Base-by-base conservation (phyloP, 2,113 vertebrate species). In the Telmatochromis bifrenatus region DNA sequence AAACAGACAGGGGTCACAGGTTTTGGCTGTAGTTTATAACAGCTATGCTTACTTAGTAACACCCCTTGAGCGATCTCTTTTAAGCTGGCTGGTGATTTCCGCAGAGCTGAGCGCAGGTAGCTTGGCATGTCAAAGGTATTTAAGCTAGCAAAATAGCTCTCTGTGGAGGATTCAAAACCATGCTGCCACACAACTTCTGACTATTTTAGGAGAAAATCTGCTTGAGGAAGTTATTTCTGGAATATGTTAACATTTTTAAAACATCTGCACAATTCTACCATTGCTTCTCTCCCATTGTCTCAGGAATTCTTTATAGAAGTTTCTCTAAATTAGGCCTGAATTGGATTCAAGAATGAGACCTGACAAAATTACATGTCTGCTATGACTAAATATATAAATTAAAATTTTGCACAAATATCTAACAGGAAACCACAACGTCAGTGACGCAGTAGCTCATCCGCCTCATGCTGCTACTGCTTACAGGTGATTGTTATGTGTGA, bases 1-100 rank as follows among this genome's bases (percentile, higher is more conserved):
- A 91, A 95, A 88, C 90, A 93, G 93, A 94, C 88, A 37, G 79
- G 90, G 91, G 88, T 93, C 89, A 84, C 93, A 91, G 93, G 85
- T 95, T 94, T 90, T 81, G 84, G 84, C 85, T 87, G 88, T 83
- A 81, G 83, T 90, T 95, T 92, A 88, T 92, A 92, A 89, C 85
- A 62, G 84, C 84, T 45, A 62, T 73, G 87, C 90, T 91, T 77
- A 85, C 84, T 10, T 88, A 81, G 79, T 70, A 90, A 87, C 75
- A 51, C 73, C 89, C 55, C 87, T 28, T 33, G 85, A 84, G 84
- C 37, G 6, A 58, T 35, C 55, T 49, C n/a, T 15, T 79, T 82
- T 21, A 55, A 35, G 79, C 53, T 84, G 45, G 77, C 82, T 49
- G 82, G 82, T 77, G 83, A 68, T 89, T 49, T 81, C 60, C 37